Conservation (phyloP, 2,888 invertebrate genomes). For the Drosophila diplacantha region DNA sequence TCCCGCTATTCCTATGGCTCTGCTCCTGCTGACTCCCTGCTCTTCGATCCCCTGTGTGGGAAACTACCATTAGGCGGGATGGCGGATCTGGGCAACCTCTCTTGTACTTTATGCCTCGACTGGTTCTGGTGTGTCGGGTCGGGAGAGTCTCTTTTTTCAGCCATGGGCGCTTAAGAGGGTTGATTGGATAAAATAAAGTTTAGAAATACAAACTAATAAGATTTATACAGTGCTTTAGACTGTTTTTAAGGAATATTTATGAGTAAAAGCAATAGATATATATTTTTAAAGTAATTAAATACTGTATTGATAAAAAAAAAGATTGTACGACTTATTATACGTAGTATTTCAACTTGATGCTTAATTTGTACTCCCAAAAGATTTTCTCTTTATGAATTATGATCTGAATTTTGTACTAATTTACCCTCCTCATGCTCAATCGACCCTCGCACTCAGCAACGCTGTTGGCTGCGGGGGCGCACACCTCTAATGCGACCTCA, state of each 20-base stretch:
- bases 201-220: not conserved
- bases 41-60: slow-evolving; percentile 66
- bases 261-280: no score
- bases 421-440: not conserved
- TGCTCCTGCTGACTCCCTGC: slow-evolving; percentile 51
- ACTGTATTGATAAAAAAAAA: not conserved
- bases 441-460: slow-evolving; percentile 42
- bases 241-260: not conserved
- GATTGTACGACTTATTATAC: not conserved
- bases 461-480: slow-evolving; percentile 43
- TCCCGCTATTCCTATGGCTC: slow-evolving; percentile 7
- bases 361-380: accelerated
- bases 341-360: not conserved
- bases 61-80: slow-evolving; percentile 66
- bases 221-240: not conserved
- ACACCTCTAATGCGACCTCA: slow-evolving; percentile 72
- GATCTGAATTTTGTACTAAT: not conserved
- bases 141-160: slow-evolving; percentile 29
- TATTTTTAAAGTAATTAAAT: not conserved
- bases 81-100: slow-evolving; percentile 58
- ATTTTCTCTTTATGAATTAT: not conserved
- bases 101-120: slow-evolving; percentile 51
- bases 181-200: not conserved
- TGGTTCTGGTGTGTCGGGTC: slow-evolving; percentile 31
- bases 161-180: slow-evolving; percentile 41